Percentiles rank a stretch among this genome's conserved stretches.
Conservation (phyloP, 2,888 invertebrate species). For the Fabriciana adippe region DNA sequence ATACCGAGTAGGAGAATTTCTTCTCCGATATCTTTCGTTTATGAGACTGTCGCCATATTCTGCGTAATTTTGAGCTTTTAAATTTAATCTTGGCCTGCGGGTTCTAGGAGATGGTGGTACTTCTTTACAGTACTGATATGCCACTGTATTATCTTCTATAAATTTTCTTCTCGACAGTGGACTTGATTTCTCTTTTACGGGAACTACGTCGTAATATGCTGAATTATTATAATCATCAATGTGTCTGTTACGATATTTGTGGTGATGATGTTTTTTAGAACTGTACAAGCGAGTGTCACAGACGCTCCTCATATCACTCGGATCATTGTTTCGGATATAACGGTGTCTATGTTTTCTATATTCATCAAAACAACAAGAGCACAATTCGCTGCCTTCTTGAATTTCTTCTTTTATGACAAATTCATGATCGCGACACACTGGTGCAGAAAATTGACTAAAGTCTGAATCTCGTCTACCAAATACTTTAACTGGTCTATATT, state of each 20-base stretch:
- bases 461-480: conserved; percentile 62
- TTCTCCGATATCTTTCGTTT: conserved; percentile 20
- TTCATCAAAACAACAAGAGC: conserved; percentile 59
- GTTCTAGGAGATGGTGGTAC: conserved; percentile 71
- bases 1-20: conserved; percentile 25
- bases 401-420: conserved; percentile 50
- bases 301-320: conserved; percentile 60
- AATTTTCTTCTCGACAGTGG: conserved; percentile 66
- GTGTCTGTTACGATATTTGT: conserved; percentile 46
- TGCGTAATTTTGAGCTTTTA: conserved; percentile 59
- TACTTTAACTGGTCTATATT: conserved; percentile 66
- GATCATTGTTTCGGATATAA: conserved; percentile 44
- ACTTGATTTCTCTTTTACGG: conserved; percentile 72
- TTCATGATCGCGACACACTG: conserved; percentile 69
- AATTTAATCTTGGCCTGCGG: conserved; percentile 64
- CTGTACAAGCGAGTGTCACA: conserved; percentile 67
- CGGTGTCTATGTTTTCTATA: conserved; percentile 40
- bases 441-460: conserved; percentile 68
- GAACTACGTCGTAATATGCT: conserved; percentile 65
- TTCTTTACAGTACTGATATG: conserved; percentile 57
- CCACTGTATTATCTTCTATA: conserved; percentile 50
- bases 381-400: conserved; percentile 54
- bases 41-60: conserved; percentile 52
- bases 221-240: conserved; percentile 61
- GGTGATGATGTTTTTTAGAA: conserved; percentile 49